Evolutionary conservation across 2,113 vertebrate genomes (phyloP), one percentile per base, ranked within the genome.

Genomic region (Triplophysa dalaica): DNA sequence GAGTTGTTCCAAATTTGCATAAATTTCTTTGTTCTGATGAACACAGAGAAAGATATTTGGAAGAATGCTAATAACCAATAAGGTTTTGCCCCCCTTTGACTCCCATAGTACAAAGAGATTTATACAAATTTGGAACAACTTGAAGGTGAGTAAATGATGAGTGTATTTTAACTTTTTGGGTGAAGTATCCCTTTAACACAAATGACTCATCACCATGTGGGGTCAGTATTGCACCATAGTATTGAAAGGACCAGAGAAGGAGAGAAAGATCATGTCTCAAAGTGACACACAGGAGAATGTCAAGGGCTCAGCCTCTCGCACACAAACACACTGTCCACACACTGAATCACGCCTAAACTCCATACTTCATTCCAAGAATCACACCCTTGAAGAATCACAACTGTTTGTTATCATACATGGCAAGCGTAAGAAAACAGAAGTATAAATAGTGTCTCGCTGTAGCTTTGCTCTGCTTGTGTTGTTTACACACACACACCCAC

Each of bases 171-270:
- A 24, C 24, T 38, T 38, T 38, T 38, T 38, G 33, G 6, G 33
- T 38, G 6, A 38, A 38, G 33, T 8, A 38, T 38, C 33, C 33
- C 33, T 38, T 38, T 38, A 38, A 38, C 33, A 38, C 33, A 5
- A 33, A 38, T 38, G 33, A 33, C 33, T 38, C 33, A 3, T 81
- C 60, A 73, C 91, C 92, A 89, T 89, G 72, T 82, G 92, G 87
- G 87, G 92, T 89, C 92, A 92, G 85, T 92, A 83, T 92, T 90
- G 89, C 84, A 86, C 80, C 88, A 89, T 75, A 73, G 72, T 33
- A 58, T 21, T 21, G 19, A n/a, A 58, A 21, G 52, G 70, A 75
- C 79, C 50, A 7, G 67, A 70, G 78, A 81, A 75, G 80, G 83
- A 33, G 41, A 77, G 16, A 67, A 43, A 22, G 33, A 1, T 22